phyloP scores from a whole-genome alignment of 2,113 vertebrate species.

The human (Homo sapiens) region DNA sequence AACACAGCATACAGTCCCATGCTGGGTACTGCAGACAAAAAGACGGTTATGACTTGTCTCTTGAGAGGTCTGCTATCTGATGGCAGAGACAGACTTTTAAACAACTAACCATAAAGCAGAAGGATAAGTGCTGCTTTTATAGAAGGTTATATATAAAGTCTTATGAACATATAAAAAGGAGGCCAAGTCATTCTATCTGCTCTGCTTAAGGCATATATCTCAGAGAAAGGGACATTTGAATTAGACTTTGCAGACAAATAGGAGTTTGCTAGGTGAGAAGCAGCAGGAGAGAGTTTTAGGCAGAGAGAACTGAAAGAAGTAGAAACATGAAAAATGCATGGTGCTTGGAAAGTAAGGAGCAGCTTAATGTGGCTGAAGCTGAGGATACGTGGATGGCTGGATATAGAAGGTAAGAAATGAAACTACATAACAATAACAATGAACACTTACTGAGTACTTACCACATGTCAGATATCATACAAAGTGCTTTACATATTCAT shows the following conservation, averaged over 20 bases:
- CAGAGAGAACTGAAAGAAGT: neutral
- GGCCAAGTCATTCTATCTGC: neutral
- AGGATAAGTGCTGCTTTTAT: neutral
- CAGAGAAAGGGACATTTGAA: neutral
- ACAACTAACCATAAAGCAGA: conserved; percentile 3
- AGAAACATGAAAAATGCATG: neutral
- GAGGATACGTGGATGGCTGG: neutral
- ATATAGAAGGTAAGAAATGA: neutral
- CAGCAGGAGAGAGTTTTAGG: neutral
- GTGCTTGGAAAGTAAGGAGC: neutral
- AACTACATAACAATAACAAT: neutral
- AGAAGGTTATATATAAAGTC: neutral
- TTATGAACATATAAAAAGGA: neutral
- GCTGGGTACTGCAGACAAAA: conserved; percentile 25
- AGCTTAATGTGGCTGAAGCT: neutral
- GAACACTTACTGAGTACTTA: neutral
- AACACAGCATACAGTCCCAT: neutral
- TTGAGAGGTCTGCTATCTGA: conserved; percentile 20
- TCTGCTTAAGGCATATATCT: neutral
- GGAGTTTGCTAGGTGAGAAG: neutral
- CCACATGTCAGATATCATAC: neutral
- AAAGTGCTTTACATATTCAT: neutral
- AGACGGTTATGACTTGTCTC: conserved; percentile 28
- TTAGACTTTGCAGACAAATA: conserved; percentile 15
- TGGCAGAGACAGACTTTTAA: conserved; percentile 25